Conservation (phyloP, 2,888 invertebrate species). For the Parnassius smintheus region DNA sequence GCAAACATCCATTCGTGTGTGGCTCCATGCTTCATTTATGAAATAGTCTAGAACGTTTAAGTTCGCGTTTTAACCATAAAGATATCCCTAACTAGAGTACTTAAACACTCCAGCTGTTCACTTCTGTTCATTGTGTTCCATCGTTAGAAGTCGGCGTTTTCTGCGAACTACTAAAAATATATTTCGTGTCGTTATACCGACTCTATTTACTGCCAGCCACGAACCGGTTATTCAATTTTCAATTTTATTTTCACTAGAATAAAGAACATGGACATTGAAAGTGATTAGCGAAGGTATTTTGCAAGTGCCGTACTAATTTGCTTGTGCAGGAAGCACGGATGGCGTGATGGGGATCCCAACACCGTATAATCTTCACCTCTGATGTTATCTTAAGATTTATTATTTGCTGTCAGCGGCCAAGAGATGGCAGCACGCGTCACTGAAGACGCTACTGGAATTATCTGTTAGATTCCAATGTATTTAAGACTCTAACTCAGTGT, state of each 20-base stretch:
- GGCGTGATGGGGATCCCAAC: constrained; percentile 70
- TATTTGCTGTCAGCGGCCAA: constrained; percentile 74
- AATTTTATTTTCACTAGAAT: constrained; percentile 39
- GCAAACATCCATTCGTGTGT: constrained; percentile 26
- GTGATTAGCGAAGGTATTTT: constrained; percentile 49
- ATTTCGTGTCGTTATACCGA: constrained; percentile 43
- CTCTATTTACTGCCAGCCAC: constrained; percentile 41
- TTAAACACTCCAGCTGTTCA: constrained; percentile 53
- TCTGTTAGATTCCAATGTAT: constrained; percentile 42
- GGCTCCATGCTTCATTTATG: constrained; percentile 29
- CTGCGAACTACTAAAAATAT: constrained; percentile 76
- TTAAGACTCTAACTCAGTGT: constrained; percentile 42
- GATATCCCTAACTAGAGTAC: constrained; percentile 51
- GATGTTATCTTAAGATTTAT: constrained; percentile 80
- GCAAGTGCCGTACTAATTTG: constrained; percentile 75
- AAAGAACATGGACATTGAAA: constrained; percentile 37
- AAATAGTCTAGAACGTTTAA: constrained; percentile 29
- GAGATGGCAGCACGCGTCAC: constrained; percentile 78
- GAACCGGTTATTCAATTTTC: constrained; percentile 41
- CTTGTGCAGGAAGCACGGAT: constrained; percentile 77
- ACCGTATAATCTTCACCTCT: constrained; percentile 78
- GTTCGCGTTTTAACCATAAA: constrained; percentile 26
- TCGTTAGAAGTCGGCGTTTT: constrained; percentile 59
- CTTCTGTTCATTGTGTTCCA: constrained; percentile 67
- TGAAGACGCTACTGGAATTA: constrained; percentile 60